Percentiles rank a stretch among this genome's conserved stretches.
Evolutionary conservation across 2,113 vertebrate species (phyloP).

Genomic region (Turnix velox): DNA sequence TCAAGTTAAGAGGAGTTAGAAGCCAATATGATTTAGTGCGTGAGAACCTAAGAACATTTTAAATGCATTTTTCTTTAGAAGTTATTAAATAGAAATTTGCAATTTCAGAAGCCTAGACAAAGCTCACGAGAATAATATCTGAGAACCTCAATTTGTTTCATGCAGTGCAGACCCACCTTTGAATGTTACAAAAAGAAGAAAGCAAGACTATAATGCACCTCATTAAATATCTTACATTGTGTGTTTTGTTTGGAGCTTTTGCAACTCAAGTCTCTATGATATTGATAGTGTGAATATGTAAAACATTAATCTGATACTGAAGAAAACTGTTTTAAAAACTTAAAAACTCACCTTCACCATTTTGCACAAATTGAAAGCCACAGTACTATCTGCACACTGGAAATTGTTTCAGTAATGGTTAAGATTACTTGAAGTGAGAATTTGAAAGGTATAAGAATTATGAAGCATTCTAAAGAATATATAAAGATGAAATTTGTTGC

Average conservation of each 20-base stretch:
- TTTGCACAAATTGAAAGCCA: not conserved
- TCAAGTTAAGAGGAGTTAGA: not conserved
- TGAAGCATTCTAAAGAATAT: not conserved
- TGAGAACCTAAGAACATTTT: not conserved
- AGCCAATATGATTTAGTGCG: not conserved
- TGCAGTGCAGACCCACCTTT: not conserved
- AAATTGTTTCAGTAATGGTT: slow-evolving; percentile 2
- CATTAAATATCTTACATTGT: not conserved
- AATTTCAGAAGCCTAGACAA: slow-evolving; percentile 18
- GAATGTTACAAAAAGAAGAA: not conserved
- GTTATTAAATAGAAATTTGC: slow-evolving; percentile 22
- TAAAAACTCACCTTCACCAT: not conserved
- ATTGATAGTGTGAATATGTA: not conserved
- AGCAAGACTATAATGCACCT: not conserved
- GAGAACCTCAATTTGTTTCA: not conserved
- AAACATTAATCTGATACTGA: not conserved
- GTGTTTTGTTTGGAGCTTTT: not conserved
- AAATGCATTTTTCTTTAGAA: slow-evolving; percentile 1
- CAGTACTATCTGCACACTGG: not conserved
- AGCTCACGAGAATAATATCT: slow-evolving; percentile 32
- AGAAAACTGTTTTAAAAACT: not conserved
- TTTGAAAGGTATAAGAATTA: not conserved
- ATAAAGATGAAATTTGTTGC: not conserved
- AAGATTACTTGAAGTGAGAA: not conserved
- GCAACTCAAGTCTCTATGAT: not conserved